phyloP scores from a whole-genome alignment of 1,140 invertebrate genomes.

The Oppia nitens region DNA sequence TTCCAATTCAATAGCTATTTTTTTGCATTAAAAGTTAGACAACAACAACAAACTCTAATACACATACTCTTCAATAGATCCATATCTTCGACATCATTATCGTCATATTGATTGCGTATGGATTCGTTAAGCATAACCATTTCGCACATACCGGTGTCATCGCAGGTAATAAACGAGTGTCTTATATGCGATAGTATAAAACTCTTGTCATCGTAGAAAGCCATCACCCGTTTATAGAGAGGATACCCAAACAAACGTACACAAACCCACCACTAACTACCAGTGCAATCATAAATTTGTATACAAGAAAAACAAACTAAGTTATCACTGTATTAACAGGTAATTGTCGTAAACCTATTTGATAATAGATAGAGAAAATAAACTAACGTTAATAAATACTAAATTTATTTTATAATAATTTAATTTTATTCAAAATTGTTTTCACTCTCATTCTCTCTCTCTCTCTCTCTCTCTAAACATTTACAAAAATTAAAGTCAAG shows the following conservation, averaged over 20 bases:
- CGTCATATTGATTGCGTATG: neutral
- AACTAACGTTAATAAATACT: no score
- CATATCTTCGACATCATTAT: neutral
- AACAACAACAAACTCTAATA: neutral
- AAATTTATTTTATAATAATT: no score
- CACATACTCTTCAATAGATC: neutral
- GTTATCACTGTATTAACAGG: no score
- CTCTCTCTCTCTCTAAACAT: no score
- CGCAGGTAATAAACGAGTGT: constrained; percentile 85
- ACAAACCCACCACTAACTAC: neutral
- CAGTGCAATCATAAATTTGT: no score
- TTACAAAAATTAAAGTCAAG: no score
- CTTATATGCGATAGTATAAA: constrained; percentile 80
- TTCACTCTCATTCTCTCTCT: no score
- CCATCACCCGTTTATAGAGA: constrained; percentile 40
- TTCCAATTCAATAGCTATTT: constrained; percentile 5
- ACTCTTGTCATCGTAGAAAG: constrained; percentile 74
- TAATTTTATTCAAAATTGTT: no score
- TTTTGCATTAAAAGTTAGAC: neutral
- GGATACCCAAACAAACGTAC: neutral
- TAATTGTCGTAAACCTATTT: no score
- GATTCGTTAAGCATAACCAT: constrained; percentile 54
- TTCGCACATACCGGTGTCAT: constrained; percentile 67
- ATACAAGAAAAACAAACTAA: no score
- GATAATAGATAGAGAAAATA: no score